Percentiles rank a stretch among this genome's conserved stretches.
Conservation (phyloP, 1,140 invertebrate genomes). For the Heliconius eleuchia region DNA sequence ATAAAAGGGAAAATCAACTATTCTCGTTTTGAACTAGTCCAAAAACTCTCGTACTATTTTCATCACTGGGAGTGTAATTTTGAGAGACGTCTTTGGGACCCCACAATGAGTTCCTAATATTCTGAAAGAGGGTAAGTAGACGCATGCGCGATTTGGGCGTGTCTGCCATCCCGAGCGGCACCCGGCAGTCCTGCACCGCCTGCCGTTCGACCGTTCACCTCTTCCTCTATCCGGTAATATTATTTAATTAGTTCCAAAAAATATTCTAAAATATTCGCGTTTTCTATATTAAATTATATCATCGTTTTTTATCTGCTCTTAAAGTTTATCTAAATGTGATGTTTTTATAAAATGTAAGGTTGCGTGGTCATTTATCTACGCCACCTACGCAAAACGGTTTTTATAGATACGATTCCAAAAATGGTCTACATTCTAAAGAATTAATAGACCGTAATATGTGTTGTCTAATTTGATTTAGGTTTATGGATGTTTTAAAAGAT, state of each 20-base stretch:
- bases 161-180: constrained; percentile 56
- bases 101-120: constrained; percentile 17
- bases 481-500: not conserved
- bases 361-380: constrained; percentile 3
- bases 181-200: constrained; percentile 60
- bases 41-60: not conserved
- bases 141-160: constrained; percentile 76
- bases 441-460: constrained; percentile 25
- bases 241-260: constrained; percentile 30
- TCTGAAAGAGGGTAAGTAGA: constrained; percentile 38
- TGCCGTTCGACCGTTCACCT: constrained; percentile 38
- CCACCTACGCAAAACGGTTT: constrained; percentile 52
- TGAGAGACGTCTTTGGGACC: constrained; percentile 15
- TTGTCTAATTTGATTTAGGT: constrained; percentile 3
- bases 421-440: constrained; percentile 31
- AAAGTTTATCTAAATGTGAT: not conserved
- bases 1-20: not conserved
- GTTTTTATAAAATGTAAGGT: constrained; percentile 1
- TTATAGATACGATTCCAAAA: constrained; percentile 26
- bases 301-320: not conserved
- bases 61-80: constrained; percentile 7
- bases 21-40: not conserved
- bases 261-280: not conserved
- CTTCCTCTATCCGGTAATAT: constrained; percentile 53
- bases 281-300: not conserved